Percentiles rank a stretch among this genome's conserved stretches.
These are phyloP conservation scores for Halocaridina rubra DNA, from an alignment of 2,888 invertebrate genomes.

Conservation along the genomic window DNA sequence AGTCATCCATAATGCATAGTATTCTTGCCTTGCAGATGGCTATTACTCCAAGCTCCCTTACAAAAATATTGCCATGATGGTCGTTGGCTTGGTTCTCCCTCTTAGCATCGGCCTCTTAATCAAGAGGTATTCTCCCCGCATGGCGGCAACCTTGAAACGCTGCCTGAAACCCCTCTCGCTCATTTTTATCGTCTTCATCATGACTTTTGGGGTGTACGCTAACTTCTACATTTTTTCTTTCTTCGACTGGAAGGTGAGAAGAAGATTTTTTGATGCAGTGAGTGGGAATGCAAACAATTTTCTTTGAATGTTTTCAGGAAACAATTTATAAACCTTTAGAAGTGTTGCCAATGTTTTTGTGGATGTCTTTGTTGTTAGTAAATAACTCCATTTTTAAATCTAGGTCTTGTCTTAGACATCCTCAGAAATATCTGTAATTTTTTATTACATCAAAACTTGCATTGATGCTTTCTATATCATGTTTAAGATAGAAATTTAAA, in stretches of 20 bases:
- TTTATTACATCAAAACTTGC: no score
- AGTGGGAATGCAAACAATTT: background rate
- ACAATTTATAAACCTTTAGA: no score
- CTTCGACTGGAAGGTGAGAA: constrained; percentile 85
- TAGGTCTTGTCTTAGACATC: no score
- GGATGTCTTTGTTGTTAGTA: no score
- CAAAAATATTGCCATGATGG: constrained; percentile 78
- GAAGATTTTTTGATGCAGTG: background rate
- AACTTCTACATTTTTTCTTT: constrained; percentile 89
- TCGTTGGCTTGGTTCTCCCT: constrained; percentile 82
- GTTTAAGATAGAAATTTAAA: no score
- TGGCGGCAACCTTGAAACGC: constrained; percentile 79
- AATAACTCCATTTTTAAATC: no score
- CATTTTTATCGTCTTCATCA: constrained; percentile 75
- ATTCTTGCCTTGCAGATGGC: no score
- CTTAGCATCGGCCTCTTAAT: constrained; percentile 77
- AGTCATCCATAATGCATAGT: no score
- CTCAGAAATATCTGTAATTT: no score
- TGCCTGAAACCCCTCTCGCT: constrained; percentile 88
- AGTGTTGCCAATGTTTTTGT: no score
- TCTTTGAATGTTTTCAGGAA: no score
- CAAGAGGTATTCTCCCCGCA: constrained; percentile 73
- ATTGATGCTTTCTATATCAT: no score
- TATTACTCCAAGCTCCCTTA: constrained; percentile 75
- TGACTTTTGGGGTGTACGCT: constrained; percentile 83